phyloP scores from a whole-genome alignment of 1,140 invertebrate species.

The Leptonema lineaticorne region DNA sequence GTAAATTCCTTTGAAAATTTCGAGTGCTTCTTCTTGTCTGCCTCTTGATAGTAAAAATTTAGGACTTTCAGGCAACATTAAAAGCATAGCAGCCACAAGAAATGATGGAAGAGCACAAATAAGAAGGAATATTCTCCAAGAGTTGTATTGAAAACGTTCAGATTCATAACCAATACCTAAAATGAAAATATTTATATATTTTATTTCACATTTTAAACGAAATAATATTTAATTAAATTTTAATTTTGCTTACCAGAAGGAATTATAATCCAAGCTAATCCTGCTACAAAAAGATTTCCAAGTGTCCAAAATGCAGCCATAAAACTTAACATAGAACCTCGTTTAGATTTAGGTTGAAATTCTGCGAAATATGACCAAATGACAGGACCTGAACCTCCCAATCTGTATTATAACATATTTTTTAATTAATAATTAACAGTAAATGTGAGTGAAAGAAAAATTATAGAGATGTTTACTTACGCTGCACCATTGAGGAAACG shows the following conservation, averaged over 20 bases:
- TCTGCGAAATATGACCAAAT: conserved; percentile 96
- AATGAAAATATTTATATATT: conserved; percentile 22
- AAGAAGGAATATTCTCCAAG: conserved; percentile 88
- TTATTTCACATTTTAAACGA: neutral
- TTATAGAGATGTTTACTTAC: conserved; percentile 64
- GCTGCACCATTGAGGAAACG: conserved; percentile 88
- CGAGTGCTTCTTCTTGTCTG: conserved; percentile 73
- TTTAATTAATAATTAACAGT: neutral
- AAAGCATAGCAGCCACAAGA: conserved; percentile 75
- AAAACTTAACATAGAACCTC: conserved; percentile 88
- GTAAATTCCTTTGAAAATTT: conserved; percentile 78
- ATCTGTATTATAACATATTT: conserved; percentile 57
- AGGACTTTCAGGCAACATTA: conserved; percentile 89
- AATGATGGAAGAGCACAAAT: conserved; percentile 85
- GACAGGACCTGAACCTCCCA: conserved; percentile 91
- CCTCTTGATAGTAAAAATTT: conserved; percentile 82
- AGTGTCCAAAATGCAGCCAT: conserved; percentile 94
- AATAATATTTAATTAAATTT: neutral
- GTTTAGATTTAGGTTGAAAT: conserved; percentile 85
- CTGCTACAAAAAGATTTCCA: conserved; percentile 84
- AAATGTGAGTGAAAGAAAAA: neutral
- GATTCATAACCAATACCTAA: conserved; percentile 67
- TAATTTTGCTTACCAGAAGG: conserved; percentile 55
- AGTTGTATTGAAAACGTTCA: conserved; percentile 75
- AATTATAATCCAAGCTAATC: conserved; percentile 86